Evolutionary conservation across 1,140 invertebrate species (phyloP), one percentile per base, ranked within the genome.

Genomic region (Pseudomyrmex sp.): DNA sequence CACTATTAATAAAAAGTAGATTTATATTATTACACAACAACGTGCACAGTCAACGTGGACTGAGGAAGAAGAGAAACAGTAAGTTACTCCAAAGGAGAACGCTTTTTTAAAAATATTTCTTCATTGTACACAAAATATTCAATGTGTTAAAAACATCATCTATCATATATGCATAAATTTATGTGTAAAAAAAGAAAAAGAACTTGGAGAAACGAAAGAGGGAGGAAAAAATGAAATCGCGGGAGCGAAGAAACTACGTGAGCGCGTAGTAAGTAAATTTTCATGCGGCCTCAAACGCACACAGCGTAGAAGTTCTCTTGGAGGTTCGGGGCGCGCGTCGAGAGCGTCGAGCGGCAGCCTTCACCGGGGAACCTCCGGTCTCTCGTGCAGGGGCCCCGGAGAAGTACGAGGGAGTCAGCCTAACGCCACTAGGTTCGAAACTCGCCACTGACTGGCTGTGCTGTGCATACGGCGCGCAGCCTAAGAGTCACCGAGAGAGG

Each of bases 371-470:
- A 79, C 79, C 65, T 58, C 58, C 75, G 56, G 58, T 69, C 82
- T 65, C 73, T 72, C 46, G 62, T 69, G 58, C 61, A 46, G 88
- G 88, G 88, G 66, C 85, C 85, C 88, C 80, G 58, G 63, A 85
- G 35, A 35, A 35, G 68, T 44, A 69, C 69, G 82, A 85, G 87
- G 76, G 87, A 84, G 76, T 83, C 70, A n/a, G 73, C 58, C 85
- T 74, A 89, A 87, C 83, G 85, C 82, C 79, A 88, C 88, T 83
- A 86, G 85, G 83, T 87, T 87, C 72, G 66, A 89, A 90, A 89
- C 86, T 85, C 89, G 88, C 87, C 88, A 88, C 87, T 90, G 89
- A 88, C 88, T 86, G 73, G 75, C 75, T 72, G 86, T 35, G 35
- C 66, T 82, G 20, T 35, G 35, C 84, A 90, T 63, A 83, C 65